Conservation (phyloP, 92 coral and sea anemone species). For the Virgularia gustaviana region DNA sequence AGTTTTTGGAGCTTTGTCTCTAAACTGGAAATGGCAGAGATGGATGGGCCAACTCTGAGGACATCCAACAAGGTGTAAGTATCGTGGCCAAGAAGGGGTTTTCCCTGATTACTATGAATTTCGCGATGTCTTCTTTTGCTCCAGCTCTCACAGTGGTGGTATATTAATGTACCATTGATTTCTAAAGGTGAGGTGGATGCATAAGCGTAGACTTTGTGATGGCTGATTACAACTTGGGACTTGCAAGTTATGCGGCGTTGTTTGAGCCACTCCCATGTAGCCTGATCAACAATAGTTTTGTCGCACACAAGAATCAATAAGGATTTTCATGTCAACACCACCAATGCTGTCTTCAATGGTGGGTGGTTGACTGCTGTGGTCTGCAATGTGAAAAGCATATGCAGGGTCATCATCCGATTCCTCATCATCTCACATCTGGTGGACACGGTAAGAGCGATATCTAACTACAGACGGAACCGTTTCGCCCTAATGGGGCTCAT, state of each 20-base stretch:
- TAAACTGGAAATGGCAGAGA: constrained; percentile 1
- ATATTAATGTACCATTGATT: constrained; percentile 42
- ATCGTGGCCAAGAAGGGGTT: constrained; percentile 43
- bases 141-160: constrained; percentile 24
- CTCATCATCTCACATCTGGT: neutral
- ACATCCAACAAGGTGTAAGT: constrained; percentile 39
- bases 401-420: constrained; percentile 11
- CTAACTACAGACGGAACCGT: constrained; percentile 8
- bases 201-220: constrained; percentile 33
- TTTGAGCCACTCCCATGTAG: constrained; percentile 38
- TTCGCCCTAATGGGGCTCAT: no score
- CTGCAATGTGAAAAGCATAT: no score
- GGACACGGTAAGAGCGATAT: no score
- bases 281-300: constrained; percentile 17
- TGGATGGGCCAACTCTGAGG: constrained; percentile 25
- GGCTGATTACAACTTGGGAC: constrained; percentile 40
- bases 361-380: no score
- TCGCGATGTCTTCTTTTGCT: constrained; percentile 22
- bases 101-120: constrained; percentile 45
- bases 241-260: constrained; percentile 22
- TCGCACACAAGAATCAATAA: constrained; percentile 37
- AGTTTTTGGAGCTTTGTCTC: constrained; percentile 20
- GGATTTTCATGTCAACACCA: constrained; percentile 32
- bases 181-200: constrained; percentile 44
- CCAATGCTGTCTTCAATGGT: constrained; percentile 23